Evolutionary conservation across 1,140 invertebrate genomes (phyloP).

Genomic region (Dysdera silvatica): DNA sequence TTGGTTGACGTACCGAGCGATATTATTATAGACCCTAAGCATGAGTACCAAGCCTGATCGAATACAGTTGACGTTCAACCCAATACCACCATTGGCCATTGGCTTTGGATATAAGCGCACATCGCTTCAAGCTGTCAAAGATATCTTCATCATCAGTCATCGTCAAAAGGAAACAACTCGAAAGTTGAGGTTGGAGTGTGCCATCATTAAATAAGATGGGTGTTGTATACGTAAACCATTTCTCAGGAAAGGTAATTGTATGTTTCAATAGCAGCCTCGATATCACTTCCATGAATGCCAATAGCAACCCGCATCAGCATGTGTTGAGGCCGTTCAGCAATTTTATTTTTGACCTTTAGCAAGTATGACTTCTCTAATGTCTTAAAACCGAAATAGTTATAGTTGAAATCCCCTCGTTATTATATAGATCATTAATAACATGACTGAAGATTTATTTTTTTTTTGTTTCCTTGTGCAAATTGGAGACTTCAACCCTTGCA

Average conservation of each 20-base stretch:
- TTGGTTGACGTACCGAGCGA: conserved; percentile 94
- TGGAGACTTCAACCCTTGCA: conserved; percentile 89
- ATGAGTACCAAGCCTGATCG: conserved; percentile 94
- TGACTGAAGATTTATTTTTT: too few relatives aligned
- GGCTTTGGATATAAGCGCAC: conserved; percentile 92
- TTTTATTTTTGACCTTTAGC: conserved; percentile 85
- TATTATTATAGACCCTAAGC: conserved; percentile 92
- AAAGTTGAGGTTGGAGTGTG: conserved; percentile 82
- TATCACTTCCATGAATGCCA: conserved; percentile 91
- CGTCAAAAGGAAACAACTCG: conserved; percentile 88
- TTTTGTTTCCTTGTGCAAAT: conserved; percentile 94
- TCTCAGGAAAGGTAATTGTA: conserved; percentile 94
- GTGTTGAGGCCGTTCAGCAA: conserved; percentile 93
- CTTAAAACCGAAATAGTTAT: conserved; percentile 98
- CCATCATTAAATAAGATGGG: conserved; percentile 95
- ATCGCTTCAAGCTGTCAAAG: conserved; percentile 86
- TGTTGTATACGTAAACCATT: conserved; percentile 96
- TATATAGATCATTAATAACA: too few relatives aligned
- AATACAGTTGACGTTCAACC: conserved; percentile 93
- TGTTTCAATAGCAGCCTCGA: conserved; percentile 88
- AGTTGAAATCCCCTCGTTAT: conserved; percentile 93
- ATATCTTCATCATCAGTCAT: conserved; percentile 98
- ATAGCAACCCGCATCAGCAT: conserved; percentile 98
- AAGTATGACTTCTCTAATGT: conserved; percentile 94
- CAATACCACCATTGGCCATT: conserved; percentile 98